These are phyloP conservation scores for Rhineura floridana DNA, from an alignment of 2,113 vertebrate genomes.

Conservation along the genomic window DNA sequence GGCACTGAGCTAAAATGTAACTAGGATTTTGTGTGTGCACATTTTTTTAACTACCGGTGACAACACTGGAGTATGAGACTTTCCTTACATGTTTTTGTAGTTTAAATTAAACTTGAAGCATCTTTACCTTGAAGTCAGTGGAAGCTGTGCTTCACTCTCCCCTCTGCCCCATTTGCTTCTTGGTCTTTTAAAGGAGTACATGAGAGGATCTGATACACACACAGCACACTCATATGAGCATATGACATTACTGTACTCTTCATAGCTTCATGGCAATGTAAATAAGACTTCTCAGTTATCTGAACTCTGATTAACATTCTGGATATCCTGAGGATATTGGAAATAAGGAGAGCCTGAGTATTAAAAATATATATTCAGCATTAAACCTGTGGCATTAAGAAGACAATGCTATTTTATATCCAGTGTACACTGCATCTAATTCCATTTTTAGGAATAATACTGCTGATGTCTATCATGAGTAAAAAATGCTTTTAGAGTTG, in stretches of 20 bases:
- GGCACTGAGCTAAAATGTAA: conserved; percentile 64
- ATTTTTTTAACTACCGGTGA: neutral
- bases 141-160: neutral
- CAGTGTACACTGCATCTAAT: neutral
- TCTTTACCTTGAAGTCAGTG: neutral
- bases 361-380: neutral
- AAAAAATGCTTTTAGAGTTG: neutral
- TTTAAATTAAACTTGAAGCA: conserved; percentile 13
- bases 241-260: too few relatives aligned
- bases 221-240: too few relatives aligned
- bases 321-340: neutral
- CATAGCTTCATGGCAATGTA: neutral
- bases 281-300: neutral
- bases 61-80: neutral
- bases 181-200: neutral
- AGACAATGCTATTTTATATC: neutral
- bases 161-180: fast-evolving
- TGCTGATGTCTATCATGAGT: neutral
- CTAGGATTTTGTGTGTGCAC: conserved; percentile 60
- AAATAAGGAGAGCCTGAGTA: conserved; percentile 10
- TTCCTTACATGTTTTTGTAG: conserved; percentile 31
- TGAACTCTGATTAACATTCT: neutral
- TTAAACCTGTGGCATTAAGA: neutral
- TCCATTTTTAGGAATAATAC: neutral
- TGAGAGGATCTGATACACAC: neutral